phyloP scores from a whole-genome alignment of 1,140 invertebrate species.

The Drosophila novamexicana region DNA sequence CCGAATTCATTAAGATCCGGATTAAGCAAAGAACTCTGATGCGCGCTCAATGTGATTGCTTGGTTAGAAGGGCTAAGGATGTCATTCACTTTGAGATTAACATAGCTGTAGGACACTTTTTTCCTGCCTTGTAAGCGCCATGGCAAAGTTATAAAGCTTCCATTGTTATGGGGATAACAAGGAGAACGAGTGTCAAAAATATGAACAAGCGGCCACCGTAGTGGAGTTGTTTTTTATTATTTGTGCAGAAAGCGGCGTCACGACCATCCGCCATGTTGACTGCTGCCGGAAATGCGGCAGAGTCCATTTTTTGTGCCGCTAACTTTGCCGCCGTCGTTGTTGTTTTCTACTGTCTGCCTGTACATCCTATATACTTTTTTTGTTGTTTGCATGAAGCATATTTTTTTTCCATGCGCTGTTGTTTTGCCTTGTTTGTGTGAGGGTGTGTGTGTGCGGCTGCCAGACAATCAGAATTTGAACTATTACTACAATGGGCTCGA shows the following conservation, averaged over 20 bases:
- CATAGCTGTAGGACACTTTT: constrained; percentile 9
- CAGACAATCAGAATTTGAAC: constrained; percentile 57
- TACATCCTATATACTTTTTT: constrained; percentile 42
- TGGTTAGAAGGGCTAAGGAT: not conserved
- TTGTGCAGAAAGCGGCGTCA: constrained; percentile 73
- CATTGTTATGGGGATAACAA: constrained; percentile 11
- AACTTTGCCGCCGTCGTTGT: constrained; percentile 50
- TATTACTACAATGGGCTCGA: constrained; percentile 64
- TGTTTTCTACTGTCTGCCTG: constrained; percentile 65
- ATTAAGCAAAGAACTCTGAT: not conserved
- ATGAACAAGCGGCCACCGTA: constrained; percentile 48
- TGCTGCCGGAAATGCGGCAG: constrained; percentile 77
- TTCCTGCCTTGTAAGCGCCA: not conserved
- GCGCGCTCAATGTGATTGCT: no score
- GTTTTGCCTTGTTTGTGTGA: constrained; percentile 14
- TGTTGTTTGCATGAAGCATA: constrained; percentile 56
- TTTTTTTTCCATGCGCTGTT: constrained; percentile 56
- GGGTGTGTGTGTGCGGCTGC: constrained; percentile 1
- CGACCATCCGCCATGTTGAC: constrained; percentile 73
- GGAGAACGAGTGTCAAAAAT: constrained; percentile 50
- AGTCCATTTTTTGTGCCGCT: constrained; percentile 55
- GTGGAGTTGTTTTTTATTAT: constrained; percentile 46
- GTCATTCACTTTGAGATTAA: constrained; percentile 1
- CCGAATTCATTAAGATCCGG: not conserved
- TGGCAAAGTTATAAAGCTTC: constrained; percentile 16